A percentile compares a stretch with the other conserved stretches of the same genome.
Conservation (phyloP, 1,140 invertebrate species). For the Bombus waltoni region DNA sequence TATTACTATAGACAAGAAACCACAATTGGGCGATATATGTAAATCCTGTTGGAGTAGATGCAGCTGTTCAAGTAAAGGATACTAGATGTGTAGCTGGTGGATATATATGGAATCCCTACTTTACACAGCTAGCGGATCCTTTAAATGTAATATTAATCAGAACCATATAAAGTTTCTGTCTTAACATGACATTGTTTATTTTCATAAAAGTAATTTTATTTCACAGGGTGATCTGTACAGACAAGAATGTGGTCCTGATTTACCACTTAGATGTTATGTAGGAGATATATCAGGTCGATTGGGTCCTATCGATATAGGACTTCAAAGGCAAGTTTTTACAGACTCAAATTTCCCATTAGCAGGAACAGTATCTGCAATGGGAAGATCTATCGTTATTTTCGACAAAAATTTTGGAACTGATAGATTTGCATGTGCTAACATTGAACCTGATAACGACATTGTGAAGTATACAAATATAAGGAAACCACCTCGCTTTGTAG, state of each 20-base stretch:
- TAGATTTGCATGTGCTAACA: conserved; percentile 94
- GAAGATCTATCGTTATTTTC: conserved; percentile 93
- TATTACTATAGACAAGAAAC: conserved; percentile 86
- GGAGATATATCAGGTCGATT: conserved; percentile 94
- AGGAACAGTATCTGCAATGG: conserved; percentile 89
- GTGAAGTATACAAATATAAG: conserved; percentile 95
- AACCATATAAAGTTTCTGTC: not conserved
- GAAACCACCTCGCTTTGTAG: conserved; percentile 93
- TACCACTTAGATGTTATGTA: conserved; percentile 95
- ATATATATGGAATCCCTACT: conserved; percentile 96
- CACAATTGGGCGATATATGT: conserved; percentile 97
- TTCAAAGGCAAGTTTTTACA: conserved; percentile 89
- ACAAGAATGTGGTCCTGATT: conserved; percentile 93
- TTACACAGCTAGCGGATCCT: conserved; percentile 94
- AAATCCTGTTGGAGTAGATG: conserved; percentile 96
- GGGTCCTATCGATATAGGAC: conserved; percentile 92
- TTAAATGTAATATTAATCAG: conserved; percentile 87
- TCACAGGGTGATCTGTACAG: conserved; percentile 91
- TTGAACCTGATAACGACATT: conserved; percentile 94
- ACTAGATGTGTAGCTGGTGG: conserved; percentile 95
- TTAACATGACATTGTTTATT: not conserved
- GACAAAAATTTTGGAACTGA: conserved; percentile 88
- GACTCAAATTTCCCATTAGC: conserved; percentile 95
- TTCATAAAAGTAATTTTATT: conserved; percentile 30
- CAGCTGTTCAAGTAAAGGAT: conserved; percentile 89